Conservation (phyloP, 2,113 vertebrate genomes). For the Euleptes europaea region DNA sequence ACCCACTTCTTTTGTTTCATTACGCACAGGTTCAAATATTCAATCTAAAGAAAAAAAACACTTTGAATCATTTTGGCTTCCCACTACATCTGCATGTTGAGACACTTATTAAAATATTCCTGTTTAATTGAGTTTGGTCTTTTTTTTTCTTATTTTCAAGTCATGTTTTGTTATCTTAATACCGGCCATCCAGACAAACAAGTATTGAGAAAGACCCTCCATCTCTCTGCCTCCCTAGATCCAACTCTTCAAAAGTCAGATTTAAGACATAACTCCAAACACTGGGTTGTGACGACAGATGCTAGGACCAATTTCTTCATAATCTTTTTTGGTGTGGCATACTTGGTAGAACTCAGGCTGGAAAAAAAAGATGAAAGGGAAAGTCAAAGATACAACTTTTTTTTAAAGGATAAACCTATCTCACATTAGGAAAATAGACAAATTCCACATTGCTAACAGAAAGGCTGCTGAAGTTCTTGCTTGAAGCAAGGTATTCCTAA, state of each 20-base stretch:
- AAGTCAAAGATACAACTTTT: background rate
- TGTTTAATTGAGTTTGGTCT: slow-evolving; percentile 84
- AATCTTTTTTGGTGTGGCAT: slow-evolving; percentile 99
- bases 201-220: slow-evolving; percentile 76
- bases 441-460: no score
- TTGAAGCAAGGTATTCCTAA: no score
- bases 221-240: slow-evolving; percentile 67
- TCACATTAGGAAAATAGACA: background rate
- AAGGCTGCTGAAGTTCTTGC: no score
- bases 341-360: slow-evolving; percentile 99
- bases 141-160: slow-evolving; percentile 67
- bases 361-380: slow-evolving; percentile 5
- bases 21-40: slow-evolving; percentile 77
- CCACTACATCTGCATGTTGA: slow-evolving; percentile 79
- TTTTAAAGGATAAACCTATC: background rate
- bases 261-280: slow-evolving; percentile 99
- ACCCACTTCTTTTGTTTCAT: slow-evolving; percentile 80
- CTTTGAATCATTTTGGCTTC: slow-evolving; percentile 79
- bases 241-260: slow-evolving; percentile 65
- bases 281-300: slow-evolving; percentile 99
- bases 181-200: slow-evolving; percentile 80
- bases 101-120: slow-evolving; percentile 83
- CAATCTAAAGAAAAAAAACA: slow-evolving; percentile 77
- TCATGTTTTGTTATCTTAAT: slow-evolving; percentile 76
- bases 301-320: slow-evolving; percentile 98